A percentile compares a stretch with the other conserved stretches of the same genome.
phyloP scores from a whole-genome alignment of 2,797 vertebrate species.

The Micrastur ruficollis region DNA sequence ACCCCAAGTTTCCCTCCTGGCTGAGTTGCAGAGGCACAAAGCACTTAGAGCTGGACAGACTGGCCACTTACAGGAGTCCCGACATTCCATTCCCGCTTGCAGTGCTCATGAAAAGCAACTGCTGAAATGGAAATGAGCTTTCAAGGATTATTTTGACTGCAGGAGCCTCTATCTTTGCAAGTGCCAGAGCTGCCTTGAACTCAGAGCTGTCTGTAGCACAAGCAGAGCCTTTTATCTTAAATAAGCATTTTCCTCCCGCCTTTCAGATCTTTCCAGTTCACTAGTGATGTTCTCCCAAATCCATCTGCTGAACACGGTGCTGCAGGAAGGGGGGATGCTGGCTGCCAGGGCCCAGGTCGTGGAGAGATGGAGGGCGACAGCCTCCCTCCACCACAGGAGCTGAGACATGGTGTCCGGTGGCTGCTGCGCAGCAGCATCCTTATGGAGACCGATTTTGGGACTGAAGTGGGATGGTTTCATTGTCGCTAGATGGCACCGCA shows the following conservation, averaged over 20 bases:
- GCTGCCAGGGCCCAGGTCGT: not conserved
- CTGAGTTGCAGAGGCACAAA: not conserved
- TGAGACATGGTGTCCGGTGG: fast-evolving
- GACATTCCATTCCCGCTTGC: not conserved
- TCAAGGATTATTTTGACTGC: not conserved
- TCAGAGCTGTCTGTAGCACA: not conserved
- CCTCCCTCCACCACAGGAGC: not conserved
- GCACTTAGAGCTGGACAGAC: not conserved
- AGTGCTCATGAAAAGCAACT: not conserved
- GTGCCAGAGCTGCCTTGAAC: not conserved
- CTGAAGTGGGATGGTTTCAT: fast-evolving
- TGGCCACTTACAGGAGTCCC: not conserved
- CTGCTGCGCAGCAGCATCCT: not conserved
- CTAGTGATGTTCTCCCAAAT: not conserved
- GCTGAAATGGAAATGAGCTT: not conserved
- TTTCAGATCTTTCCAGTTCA: not conserved
- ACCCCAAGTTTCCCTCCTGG: not conserved
- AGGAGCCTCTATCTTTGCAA: not conserved
- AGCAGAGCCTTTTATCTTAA: not conserved
- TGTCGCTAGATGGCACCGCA: constrained; percentile 56
- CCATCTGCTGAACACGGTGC: fast-evolving
- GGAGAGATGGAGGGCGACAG: not conserved
- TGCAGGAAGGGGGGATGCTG: not conserved
- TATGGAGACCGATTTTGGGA: not conserved
- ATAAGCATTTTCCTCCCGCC: not conserved